These are phyloP conservation scores for Eupsilia transversa DNA, from an alignment of 2,888 invertebrate genomes.

Conservation along the genomic window DNA sequence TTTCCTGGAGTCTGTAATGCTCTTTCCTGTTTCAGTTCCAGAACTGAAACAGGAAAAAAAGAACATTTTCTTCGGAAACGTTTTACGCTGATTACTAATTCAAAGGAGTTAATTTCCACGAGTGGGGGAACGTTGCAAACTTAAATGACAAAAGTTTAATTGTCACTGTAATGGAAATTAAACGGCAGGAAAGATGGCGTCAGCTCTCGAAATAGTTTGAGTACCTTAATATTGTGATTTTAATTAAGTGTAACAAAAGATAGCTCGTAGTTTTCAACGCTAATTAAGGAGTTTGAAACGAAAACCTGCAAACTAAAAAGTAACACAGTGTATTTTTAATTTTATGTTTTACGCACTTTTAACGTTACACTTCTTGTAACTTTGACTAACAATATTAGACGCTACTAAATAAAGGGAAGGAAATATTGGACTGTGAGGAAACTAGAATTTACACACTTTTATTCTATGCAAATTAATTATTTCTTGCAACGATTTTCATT, in stretches of 20 bases:
- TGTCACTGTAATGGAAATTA: slow-evolving; percentile 50
- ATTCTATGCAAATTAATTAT: background rate
- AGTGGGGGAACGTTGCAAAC: slow-evolving; percentile 50
- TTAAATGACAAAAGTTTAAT: slow-evolving; percentile 64
- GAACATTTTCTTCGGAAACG: slow-evolving; percentile 11
- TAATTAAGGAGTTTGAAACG: slow-evolving; percentile 16
- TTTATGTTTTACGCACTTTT: slow-evolving; percentile 7
- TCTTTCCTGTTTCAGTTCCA: too few species aligned
- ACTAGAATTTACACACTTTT: background rate
- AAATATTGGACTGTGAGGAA: background rate
- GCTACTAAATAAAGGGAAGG: background rate
- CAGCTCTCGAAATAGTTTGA: slow-evolving; percentile 46
- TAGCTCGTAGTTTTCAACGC: background rate
- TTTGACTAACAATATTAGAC: background rate
- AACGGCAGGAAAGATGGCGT: slow-evolving; percentile 48
- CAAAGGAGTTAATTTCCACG: slow-evolving; percentile 64
- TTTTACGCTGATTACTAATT: slow-evolving; percentile 44
- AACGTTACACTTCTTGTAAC: background rate
- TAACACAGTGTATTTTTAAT: slow-evolving; percentile 4
- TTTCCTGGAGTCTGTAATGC: too few species aligned
- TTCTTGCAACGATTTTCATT: background rate
- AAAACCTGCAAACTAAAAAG: background rate
- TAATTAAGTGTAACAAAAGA: slow-evolving; percentile 45
- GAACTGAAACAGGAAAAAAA: background rate
- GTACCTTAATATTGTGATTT: slow-evolving; percentile 44